Evolutionary conservation across 2,888 invertebrate species (phyloP).

Genomic region (Tipula vernalis): DNA sequence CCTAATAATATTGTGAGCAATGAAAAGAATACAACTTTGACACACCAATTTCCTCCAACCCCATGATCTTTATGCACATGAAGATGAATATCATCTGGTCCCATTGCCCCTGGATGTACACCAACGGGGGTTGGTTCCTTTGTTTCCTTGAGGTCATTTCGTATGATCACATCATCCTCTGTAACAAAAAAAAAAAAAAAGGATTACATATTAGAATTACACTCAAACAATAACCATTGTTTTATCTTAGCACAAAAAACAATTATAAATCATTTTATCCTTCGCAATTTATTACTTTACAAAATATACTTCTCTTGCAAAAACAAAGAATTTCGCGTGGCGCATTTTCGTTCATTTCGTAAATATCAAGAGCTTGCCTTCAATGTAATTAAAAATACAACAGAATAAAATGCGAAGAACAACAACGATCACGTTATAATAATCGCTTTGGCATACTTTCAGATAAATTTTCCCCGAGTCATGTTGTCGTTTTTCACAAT

Average conservation of each 20-base stretch:
- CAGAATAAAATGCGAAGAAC: background rate
- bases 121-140: constrained; percentile 25
- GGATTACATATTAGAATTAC: background rate
- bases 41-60: constrained; percentile 73
- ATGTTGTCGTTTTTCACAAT: background rate
- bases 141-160: background rate
- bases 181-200: background rate
- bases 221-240: background rate
- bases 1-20: constrained; percentile 57
- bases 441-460: background rate
- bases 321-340: background rate
- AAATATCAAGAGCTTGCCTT: background rate
- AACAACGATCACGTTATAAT: constrained; percentile 4
- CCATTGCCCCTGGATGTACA: constrained; percentile 33
- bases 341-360: background rate
- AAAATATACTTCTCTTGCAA: background rate
- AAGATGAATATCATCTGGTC: constrained; percentile 59
- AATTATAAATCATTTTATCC: background rate
- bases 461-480: background rate
- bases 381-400: background rate
- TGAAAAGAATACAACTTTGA: constrained; percentile 69
- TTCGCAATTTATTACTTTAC: background rate
- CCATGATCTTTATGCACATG: constrained; percentile 64
- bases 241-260: background rate
- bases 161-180: background rate